Evolutionary conservation across 2,113 vertebrate species (phyloP), one percentile per base, ranked within the genome.

Genomic region (Bostrychus sinensis): DNA sequence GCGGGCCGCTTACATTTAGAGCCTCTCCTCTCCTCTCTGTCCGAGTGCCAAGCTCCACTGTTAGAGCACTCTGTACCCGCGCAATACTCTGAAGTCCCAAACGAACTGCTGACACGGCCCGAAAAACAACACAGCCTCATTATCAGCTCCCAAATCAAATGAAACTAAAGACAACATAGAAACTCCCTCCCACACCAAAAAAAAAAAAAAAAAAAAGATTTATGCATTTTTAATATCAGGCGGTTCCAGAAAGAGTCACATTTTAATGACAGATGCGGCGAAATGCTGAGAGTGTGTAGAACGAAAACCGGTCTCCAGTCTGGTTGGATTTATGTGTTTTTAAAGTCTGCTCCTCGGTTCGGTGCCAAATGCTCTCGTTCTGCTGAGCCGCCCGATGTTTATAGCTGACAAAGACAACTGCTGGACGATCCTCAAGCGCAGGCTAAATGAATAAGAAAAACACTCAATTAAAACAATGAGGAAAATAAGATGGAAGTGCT

Each of bases 321-420:
- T 56, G 12, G 28, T 20, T 41, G 37, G 66, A 86, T 83, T 75
- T 81, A 79, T 77, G 28, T 36, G 61, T 66, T 62, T 72, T 63
- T 22, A 2, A 67, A 34, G 60, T 72, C 54, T 67, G 38, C 11
- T 39, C 14, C 28, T 0, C 56, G 76, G 56, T 62, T 17, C 43
- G 2, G 50, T 51, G 81, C 81, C 83, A 82, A 71, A 60, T 48
- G 50, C 22, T 9, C n/a, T 12, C 14, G 59, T 79, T 79, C 38
- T 75, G 75, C 84, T 84, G 77, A 83, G 42, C 59, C 62, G 46
- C 69, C 48, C 38, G 7, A 5, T 14, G 32, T 60, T 74, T 66
- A 45, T 57, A 55, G 72, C 80, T 75, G 81, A 78, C 73, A 62
- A 58, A 63, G 75, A 80, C 56, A 70, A 66, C 37, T 62, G 25